Conservation (phyloP, 1,140 invertebrate genomes). For the Paramacrobiotus metropolitanus region DNA sequence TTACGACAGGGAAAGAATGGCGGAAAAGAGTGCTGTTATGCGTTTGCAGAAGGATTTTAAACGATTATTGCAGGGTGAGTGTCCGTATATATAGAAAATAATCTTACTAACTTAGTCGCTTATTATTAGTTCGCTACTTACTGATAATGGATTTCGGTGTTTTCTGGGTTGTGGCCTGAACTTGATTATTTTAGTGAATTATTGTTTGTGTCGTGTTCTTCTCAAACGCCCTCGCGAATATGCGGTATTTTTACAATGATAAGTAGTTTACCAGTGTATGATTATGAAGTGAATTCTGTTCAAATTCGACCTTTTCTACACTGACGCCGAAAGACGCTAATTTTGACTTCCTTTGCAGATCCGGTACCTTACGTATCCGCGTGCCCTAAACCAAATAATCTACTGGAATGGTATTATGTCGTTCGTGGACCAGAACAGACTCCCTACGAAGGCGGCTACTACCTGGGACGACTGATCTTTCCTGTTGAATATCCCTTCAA, state of each 20-base stretch:
- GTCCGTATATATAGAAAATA: background rate
- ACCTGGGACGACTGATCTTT: slow-evolving; percentile 2
- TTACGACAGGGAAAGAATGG: no score
- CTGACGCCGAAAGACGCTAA: no score
- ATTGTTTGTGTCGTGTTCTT: background rate
- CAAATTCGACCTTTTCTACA: no score
- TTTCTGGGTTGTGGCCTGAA: no score
- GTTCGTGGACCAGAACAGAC: background rate
- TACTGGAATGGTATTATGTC: background rate
- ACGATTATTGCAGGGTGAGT: background rate
- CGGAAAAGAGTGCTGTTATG: background rate
- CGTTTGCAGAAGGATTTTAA: background rate
- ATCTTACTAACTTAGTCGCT: no score
- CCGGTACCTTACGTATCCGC: background rate
- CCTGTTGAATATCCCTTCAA: slow-evolving; percentile 1
- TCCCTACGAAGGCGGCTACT: background rate
- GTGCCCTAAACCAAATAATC: background rate
- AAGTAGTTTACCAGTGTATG: no score
- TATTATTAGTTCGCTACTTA: no score
- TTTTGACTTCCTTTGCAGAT: background rate
- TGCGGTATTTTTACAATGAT: no score
- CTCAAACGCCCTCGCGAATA: no score
- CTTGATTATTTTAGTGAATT: background rate
- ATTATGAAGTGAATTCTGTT: no score
- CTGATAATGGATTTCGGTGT: no score